These are phyloP conservation scores for Melanostoma mellinum DNA, from an alignment of 2,888 invertebrate species.

Conservation along the genomic window DNA sequence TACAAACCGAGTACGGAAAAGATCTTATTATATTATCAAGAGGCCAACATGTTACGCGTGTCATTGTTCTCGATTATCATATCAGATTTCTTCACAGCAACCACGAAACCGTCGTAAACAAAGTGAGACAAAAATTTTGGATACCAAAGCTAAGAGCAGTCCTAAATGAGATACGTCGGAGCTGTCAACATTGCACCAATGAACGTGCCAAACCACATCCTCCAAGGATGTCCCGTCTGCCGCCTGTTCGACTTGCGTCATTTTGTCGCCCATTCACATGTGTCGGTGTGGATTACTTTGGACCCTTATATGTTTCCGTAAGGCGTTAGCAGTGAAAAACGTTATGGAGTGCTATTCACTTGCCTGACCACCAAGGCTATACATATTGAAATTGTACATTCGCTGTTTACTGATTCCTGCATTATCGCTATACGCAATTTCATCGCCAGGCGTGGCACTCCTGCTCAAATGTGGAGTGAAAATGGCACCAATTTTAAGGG, in stretches of 20 bases:
- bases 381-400: conserved; percentile 49
- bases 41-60: not conserved
- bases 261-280: conserved; percentile 47
- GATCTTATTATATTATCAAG: conserved; percentile 8
- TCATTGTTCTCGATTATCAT: conserved; percentile 24
- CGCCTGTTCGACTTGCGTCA: conserved; percentile 8
- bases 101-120: conserved; percentile 9
- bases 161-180: conserved; percentile 7
- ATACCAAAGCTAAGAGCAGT: conserved; percentile 22
- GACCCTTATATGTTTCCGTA: conserved; percentile 34
- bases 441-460: conserved; percentile 57
- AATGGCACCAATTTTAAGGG: conserved; percentile 66
- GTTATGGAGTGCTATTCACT: conserved; percentile 52
- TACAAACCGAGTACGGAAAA: not conserved
- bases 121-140: conserved; percentile 12
- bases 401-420: conserved; percentile 44
- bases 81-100: conserved; percentile 8
- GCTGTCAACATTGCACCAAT: not conserved
- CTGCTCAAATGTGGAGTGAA: conserved; percentile 57
- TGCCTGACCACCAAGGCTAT: conserved; percentile 59
- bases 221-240: conserved; percentile 2
- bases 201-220: not conserved
- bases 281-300: conserved; percentile 32
- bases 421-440: conserved; percentile 51
- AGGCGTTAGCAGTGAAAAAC: conserved; percentile 50